Percentiles rank a stretch among this genome's conserved stretches.
phyloP scores from a whole-genome alignment of 2,888 invertebrate genomes.

The Phytoseiulus persimilis region DNA sequence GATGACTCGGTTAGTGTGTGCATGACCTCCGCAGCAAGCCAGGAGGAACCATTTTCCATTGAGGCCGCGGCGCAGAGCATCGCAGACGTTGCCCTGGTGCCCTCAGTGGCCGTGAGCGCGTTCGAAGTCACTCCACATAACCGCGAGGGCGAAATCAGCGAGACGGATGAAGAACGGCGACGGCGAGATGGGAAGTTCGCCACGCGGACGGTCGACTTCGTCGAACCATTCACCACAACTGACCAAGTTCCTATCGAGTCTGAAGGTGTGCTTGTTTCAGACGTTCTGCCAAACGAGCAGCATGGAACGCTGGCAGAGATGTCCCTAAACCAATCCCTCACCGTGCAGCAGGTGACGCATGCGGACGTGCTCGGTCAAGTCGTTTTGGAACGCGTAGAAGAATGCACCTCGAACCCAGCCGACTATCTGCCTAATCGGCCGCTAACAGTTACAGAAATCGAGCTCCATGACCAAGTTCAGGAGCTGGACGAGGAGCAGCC shows the following conservation, averaged over 20 bases:
- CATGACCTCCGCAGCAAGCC: constrained; percentile 38
- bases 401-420: constrained; percentile 37
- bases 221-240: constrained; percentile 32
- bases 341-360: constrained; percentile 42
- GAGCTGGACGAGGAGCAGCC: constrained; percentile 40
- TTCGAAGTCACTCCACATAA: constrained; percentile 35
- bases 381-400: constrained; percentile 27
- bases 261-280: constrained; percentile 24
- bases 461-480: constrained; percentile 43
- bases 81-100: constrained; percentile 13
- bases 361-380: constrained; percentile 42
- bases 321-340: constrained; percentile 42
- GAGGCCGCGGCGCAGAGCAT: constrained; percentile 27
- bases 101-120: constrained; percentile 31
- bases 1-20: constrained; percentile 36
- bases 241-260: constrained; percentile 13
- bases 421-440: constrained; percentile 43
- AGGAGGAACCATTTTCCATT: constrained; percentile 30
- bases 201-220: neutral
- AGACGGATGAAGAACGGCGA: neutral
- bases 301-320: constrained; percentile 41
- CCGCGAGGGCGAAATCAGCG: constrained; percentile 27
- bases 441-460: constrained; percentile 44
- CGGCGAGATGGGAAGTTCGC: neutral
- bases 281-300: constrained; percentile 22